Percentiles rank a stretch among this genome's conserved stretches.
These are phyloP conservation scores for Discoglossus pictus DNA, from an alignment of 2,797 vertebrate genomes.

Conservation along the genomic window DNA sequence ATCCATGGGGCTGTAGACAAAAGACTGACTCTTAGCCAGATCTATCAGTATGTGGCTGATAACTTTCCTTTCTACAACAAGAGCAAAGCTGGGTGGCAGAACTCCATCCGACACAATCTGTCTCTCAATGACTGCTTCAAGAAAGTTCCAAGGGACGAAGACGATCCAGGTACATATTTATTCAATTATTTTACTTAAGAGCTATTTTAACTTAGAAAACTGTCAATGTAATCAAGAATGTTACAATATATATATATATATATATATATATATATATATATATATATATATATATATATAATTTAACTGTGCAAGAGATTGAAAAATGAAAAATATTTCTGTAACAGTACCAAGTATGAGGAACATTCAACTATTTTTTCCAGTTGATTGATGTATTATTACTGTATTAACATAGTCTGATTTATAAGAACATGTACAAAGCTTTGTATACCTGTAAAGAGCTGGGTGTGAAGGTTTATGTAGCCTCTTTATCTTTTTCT, in stretches of 20 bases:
- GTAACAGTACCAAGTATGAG: slow-evolving; percentile 11
- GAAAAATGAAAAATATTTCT: slow-evolving; percentile 6
- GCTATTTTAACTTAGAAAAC: background rate
- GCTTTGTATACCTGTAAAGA: no score
- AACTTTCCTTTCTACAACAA: slow-evolving; percentile 93
- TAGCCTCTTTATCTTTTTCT: no score
- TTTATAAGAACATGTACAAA: no score
- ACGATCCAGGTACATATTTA: slow-evolving; percentile 82
- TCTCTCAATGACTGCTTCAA: slow-evolving; percentile 93
- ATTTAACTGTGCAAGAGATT: slow-evolving; percentile 2
- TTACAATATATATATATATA: background rate
- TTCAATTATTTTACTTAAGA: background rate
- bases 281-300: no score
- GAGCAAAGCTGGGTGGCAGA: slow-evolving; percentile 93
- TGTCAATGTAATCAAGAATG: background rate
- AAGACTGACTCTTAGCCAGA: slow-evolving; percentile 90
- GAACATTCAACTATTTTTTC: background rate
- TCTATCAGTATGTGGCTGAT: slow-evolving; percentile 89
- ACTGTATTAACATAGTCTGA: no score
- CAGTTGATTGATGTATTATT: slow-evolving; percentile 6
- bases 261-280: no score
- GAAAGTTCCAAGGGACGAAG: slow-evolving; percentile 84
- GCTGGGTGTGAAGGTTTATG: no score
- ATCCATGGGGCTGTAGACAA: slow-evolving; percentile 84
- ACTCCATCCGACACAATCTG: slow-evolving; percentile 92